phyloP scores from a whole-genome alignment of 30 jellyfish, hydroid and myxozoan species.

The Morbakka virulenta region DNA sequence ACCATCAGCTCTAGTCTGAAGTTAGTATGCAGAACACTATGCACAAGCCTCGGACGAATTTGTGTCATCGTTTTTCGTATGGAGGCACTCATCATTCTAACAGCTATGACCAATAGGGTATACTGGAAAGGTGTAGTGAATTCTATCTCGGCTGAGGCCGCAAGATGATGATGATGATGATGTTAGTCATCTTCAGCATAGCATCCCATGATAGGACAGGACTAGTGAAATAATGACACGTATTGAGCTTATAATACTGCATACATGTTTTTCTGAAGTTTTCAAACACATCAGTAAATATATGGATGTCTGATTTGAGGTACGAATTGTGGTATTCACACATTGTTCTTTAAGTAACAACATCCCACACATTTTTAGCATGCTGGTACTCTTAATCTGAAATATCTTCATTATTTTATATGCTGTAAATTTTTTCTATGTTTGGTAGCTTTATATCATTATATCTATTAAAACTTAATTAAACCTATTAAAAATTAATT shows the following conservation, averaged over 20 bases:
- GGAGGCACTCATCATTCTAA: too few relatives aligned
- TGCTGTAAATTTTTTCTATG: not conserved
- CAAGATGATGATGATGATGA: too few relatives aligned
- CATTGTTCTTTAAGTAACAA: not conserved
- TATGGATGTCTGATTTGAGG: slow-evolving; percentile 12
- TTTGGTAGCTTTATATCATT: too few relatives aligned
- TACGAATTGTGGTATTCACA: slow-evolving; percentile 34
- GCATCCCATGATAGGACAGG: too few relatives aligned
- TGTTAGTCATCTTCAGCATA: too few relatives aligned
- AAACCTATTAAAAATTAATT: slow-evolving; percentile 10
- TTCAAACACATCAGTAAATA: slow-evolving; percentile 47
- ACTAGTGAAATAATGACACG: slow-evolving; percentile 49
- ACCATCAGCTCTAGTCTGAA: slow-evolving; percentile 12
- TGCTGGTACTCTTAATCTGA: slow-evolving; percentile 47
- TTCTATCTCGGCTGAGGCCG: too few relatives aligned
- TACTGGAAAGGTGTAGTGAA: too few relatives aligned
- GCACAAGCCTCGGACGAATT: slow-evolving; percentile 56
- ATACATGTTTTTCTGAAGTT: too few relatives aligned
- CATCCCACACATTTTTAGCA: slow-evolving; percentile 20
- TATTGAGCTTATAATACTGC: too few relatives aligned
- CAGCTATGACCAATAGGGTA: too few relatives aligned
- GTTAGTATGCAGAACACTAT: too few relatives aligned
- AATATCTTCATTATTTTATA: not conserved
- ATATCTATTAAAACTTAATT: not conserved
- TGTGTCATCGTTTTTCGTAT: too few relatives aligned